Percentiles rank a stretch among this genome's conserved stretches.
These are phyloP conservation scores for Blennius ocellaris DNA, from an alignment of 2,113 vertebrate species.

Conservation along the genomic window DNA sequence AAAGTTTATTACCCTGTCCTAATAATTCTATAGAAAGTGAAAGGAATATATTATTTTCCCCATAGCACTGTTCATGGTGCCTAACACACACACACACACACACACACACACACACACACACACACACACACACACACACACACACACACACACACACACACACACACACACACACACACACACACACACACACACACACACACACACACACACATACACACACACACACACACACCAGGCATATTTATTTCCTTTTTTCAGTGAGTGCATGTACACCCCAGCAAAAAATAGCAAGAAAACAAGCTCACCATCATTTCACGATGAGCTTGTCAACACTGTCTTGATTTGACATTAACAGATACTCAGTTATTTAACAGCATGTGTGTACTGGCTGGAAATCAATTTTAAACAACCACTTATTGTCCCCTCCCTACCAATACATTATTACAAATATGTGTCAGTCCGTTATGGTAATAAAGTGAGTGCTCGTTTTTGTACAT, in stretches of 20 bases:
- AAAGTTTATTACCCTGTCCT: conserved; percentile 40
- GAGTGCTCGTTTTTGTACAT: conserved; percentile 25
- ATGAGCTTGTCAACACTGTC: conserved; percentile 11
- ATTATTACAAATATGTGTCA: conserved; percentile 41
- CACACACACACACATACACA: background rate
- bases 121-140: background rate
- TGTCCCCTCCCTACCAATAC: conserved; percentile 27
- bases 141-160: conserved; percentile 2
- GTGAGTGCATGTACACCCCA: too few species aligned
- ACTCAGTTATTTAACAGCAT: conserved; percentile 25
- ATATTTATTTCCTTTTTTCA: too few species aligned
- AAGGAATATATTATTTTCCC: conserved; percentile 45
- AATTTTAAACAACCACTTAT: conserved; percentile 17
- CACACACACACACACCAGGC: background rate
- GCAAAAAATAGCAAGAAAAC: too few species aligned
- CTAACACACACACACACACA: background rate
- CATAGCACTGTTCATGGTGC: conserved; percentile 47
- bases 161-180: background rate
- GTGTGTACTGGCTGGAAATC: conserved; percentile 18
- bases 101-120: background rate
- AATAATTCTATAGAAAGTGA: conserved; percentile 35
- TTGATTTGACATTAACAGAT: conserved; percentile 31
- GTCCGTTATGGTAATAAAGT: conserved; percentile 31
- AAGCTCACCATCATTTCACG: background rate
- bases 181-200: background rate